phyloP scores from a whole-genome alignment of 2,113 vertebrate genomes.

The Sebastes fasciatus region DNA sequence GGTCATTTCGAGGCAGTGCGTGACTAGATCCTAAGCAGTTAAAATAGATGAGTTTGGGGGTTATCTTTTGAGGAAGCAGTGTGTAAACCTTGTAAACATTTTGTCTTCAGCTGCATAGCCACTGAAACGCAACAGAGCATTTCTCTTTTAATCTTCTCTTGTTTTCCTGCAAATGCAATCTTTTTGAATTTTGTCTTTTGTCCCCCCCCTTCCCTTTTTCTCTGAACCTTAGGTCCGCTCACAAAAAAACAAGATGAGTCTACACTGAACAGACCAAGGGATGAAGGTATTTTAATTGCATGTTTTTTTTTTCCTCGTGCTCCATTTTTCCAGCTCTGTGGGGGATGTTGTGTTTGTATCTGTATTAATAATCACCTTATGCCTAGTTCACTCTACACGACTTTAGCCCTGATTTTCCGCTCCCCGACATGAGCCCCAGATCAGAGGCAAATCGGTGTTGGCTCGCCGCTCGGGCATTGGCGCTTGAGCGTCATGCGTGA shows the following conservation, averaged over 20 bases:
- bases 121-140: slow-evolving; percentile 36
- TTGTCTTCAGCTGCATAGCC: slow-evolving; percentile 36
- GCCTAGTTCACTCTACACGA: too few relatives aligned
- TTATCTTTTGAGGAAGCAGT: slow-evolving; percentile 54
- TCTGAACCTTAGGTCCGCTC: slow-evolving; percentile 90
- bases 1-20: slow-evolving; percentile 72
- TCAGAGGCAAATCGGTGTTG: too few relatives aligned
- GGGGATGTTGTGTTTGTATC: slow-evolving; percentile 57
- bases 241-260: slow-evolving; percentile 91
- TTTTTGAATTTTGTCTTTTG: slow-evolving; percentile 80
- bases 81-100: slow-evolving; percentile 50
- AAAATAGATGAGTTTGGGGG: slow-evolving; percentile 66
- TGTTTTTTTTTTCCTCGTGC: slow-evolving; percentile 69
- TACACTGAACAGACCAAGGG: slow-evolving; percentile 86
- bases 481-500: too few relatives aligned
- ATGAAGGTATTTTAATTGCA: slow-evolving; percentile 88
- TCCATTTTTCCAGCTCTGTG: slow-evolving; percentile 67
- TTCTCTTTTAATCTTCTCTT: slow-evolving; percentile 55
- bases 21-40: slow-evolving; percentile 71
- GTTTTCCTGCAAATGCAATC: slow-evolving; percentile 52
- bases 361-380: slow-evolving; percentile 47
- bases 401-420: too few relatives aligned
- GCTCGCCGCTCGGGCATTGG: too few relatives aligned
- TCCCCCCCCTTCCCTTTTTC: slow-evolving; percentile 62
- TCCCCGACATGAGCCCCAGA: too few relatives aligned